Conservation (phyloP, 2,888 invertebrate species). For the Trachelus troglodyta region DNA sequence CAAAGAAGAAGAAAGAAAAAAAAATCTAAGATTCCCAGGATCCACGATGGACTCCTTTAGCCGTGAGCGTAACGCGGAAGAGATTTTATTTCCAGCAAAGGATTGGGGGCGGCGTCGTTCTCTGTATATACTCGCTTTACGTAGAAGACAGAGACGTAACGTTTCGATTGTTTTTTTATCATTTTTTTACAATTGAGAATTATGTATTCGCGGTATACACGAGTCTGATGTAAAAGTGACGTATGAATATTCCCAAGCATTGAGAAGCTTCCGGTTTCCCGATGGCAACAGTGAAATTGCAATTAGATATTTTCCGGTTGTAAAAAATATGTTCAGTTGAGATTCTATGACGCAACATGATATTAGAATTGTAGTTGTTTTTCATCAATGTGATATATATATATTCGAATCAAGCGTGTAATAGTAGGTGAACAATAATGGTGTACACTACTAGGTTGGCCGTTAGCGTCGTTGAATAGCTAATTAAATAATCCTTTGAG, state of each 20-base stretch:
- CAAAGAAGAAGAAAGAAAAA: slow-evolving; percentile 27
- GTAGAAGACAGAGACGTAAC: background rate
- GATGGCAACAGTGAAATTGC: background rate
- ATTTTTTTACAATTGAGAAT: background rate
- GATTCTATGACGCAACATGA: background rate
- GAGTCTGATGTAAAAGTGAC: background rate
- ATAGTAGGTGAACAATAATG: background rate
- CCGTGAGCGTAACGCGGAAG: slow-evolving; percentile 5
- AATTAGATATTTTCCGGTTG: background rate
- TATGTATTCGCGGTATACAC: background rate
- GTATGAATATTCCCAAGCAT: background rate
- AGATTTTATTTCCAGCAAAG: slow-evolving; percentile 1
- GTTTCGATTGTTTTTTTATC: background rate
- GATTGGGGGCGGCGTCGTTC: background rate
- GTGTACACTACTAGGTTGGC: slow-evolving; percentile 2
- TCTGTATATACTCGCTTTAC: background rate
- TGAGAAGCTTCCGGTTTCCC: background rate
- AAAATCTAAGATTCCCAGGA: slow-evolving; percentile 62
- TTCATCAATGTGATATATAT: background rate
- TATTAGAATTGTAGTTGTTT: background rate
- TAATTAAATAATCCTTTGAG: slow-evolving; percentile 64
- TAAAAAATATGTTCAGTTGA: too few species aligned
- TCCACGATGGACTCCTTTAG: slow-evolving; percentile 27
- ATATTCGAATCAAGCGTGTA: background rate
- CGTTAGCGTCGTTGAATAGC: slow-evolving; percentile 31